A percentile compares a stretch with the other conserved stretches of the same genome.
Evolutionary conservation across 1,140 invertebrate genomes (phyloP).

Genomic region (Octopus sinensis): DNA sequence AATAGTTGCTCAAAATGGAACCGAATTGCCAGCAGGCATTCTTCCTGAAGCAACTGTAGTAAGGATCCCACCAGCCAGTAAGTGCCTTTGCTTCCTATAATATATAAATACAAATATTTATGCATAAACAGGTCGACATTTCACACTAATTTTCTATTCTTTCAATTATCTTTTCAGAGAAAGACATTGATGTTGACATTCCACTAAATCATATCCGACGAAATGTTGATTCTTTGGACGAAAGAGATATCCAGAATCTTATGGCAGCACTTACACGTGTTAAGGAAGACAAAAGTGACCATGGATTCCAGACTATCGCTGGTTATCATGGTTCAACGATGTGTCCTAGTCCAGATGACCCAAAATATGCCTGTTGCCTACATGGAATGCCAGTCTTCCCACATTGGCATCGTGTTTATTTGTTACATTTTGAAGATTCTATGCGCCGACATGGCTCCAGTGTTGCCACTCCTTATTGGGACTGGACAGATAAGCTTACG

Average conservation of each 20-base stretch:
- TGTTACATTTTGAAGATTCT: constrained; percentile 26
- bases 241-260: constrained; percentile 17
- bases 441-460: constrained; percentile 21
- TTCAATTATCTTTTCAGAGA: too few species aligned
- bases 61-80: not conserved
- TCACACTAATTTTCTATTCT: too few species aligned
- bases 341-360: not conserved
- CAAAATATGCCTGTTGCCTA: constrained; percentile 24
- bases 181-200: not conserved
- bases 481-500: constrained; percentile 25
- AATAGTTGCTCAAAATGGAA: constrained; percentile 25
- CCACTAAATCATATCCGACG: constrained; percentile 11
- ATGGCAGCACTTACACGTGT: constrained; percentile 10
- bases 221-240: not conserved
- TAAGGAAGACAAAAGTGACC: constrained; percentile 15
- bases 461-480: constrained; percentile 29
- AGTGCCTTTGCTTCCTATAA: not conserved
- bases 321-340: constrained; percentile 1
- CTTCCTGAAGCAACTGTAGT: constrained; percentile 22
- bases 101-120: too few species aligned
- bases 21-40: constrained; percentile 18
- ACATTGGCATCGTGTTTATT: constrained; percentile 28
- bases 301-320: constrained; percentile 12
- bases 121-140: too few species aligned
- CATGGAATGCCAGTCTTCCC: constrained; percentile 30